Conservation (phyloP, 2,113 vertebrate genomes). For the Montifringilla adamsi region DNA sequence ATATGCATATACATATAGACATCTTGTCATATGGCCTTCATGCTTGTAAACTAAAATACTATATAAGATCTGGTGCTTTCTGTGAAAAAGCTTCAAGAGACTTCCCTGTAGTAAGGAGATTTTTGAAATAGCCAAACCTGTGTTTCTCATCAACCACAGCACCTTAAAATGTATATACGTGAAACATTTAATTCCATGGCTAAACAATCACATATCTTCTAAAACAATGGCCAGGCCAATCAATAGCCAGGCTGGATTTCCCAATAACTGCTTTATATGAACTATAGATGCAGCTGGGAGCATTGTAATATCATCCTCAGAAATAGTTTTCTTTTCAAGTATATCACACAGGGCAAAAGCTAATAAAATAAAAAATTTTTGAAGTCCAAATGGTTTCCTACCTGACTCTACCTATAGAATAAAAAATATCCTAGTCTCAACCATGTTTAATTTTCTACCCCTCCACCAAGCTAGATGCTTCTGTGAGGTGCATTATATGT, state of each 20-base stretch:
- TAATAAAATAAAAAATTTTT: neutral
- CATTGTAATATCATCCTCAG: neutral
- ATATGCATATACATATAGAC: neutral
- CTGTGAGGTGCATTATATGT: neutral
- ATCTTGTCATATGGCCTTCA: neutral
- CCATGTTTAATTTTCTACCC: neutral
- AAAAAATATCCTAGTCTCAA: neutral
- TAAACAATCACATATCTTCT: neutral
- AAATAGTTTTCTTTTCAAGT: constrained; percentile 1
- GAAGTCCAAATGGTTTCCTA: neutral
- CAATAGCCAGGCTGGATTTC: neutral
- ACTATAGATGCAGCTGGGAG: neutral
- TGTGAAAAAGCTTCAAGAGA: neutral
- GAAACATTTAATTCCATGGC: neutral
- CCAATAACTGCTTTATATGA: neutral
- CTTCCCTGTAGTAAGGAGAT: neutral
- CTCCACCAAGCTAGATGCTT: neutral
- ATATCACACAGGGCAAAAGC: neutral
- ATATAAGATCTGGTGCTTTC: neutral
- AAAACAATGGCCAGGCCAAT: neutral
- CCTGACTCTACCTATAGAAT: neutral
- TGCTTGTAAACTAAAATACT: neutral
- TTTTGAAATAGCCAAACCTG: neutral
- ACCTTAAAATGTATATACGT: neutral
- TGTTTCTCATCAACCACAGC: neutral